Conservation (phyloP, 2,888 invertebrate species). For the Amblyjoppa proteus region DNA sequence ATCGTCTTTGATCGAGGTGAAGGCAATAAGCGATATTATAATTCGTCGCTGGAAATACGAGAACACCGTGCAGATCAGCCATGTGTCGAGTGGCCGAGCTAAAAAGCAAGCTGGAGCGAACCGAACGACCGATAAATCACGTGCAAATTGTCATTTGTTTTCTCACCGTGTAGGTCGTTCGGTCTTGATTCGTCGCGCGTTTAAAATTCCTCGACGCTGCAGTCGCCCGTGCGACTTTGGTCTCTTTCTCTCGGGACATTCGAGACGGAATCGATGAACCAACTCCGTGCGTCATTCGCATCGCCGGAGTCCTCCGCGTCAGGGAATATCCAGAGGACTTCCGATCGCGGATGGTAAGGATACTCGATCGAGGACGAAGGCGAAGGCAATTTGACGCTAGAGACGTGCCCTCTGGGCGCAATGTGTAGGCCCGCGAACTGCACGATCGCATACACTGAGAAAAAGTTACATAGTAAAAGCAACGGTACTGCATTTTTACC, state of each 20-base stretch:
- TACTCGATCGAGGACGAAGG: conserved; percentile 21
- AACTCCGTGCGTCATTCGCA: background rate
- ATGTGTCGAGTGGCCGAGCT: background rate
- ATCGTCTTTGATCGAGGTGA: conserved; percentile 48
- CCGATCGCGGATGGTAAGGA: background rate
- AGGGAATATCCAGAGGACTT: background rate
- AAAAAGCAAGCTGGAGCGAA: conserved; percentile 25
- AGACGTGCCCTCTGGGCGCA: background rate
- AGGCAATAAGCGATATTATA: conserved; percentile 49
- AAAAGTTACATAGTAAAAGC: too few species aligned
- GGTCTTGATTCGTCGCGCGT: background rate
- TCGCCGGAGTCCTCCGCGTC: background rate
- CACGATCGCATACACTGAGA: background rate
- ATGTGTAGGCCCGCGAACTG: background rate
- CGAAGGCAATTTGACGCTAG: conserved; percentile 35
- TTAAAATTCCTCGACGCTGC: too few species aligned
- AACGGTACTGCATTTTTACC: too few species aligned
- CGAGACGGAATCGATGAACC: too few species aligned
- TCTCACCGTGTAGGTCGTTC: background rate
- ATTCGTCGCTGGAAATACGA: conserved; percentile 49
- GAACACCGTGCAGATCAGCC: conserved; percentile 27
- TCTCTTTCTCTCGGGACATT: too few species aligned
- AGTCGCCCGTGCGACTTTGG: too few species aligned
- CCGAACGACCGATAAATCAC: conserved; percentile 23
- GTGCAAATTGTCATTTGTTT: background rate